Evolutionary conservation across 2,113 vertebrate species (phyloP).

Genomic region (Vimba vimba): DNA sequence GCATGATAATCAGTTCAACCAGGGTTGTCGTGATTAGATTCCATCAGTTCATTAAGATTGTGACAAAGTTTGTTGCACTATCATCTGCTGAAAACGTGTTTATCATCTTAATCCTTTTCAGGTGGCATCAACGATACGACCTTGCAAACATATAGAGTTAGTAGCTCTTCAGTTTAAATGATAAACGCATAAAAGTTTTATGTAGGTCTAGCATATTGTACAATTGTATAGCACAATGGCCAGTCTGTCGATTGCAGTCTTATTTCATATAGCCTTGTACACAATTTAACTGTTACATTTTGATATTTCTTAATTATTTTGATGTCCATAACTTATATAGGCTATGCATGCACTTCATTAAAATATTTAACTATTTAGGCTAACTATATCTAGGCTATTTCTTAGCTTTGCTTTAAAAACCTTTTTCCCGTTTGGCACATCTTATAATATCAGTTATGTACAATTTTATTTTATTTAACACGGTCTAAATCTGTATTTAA

Average conservation of each 20-base stretch:
- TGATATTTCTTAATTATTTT: not conserved
- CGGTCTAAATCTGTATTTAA: too few relatives aligned
- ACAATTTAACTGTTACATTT: not conserved
- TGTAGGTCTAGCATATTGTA: not conserved
- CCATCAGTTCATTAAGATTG: constrained; percentile 15
- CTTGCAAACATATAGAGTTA: too few relatives aligned
- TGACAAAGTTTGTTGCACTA: not conserved
- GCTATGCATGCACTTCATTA: not conserved
- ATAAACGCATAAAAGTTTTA: not conserved
- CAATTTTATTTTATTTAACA: too few relatives aligned
- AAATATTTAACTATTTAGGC: not conserved
- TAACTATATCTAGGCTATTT: too few relatives aligned
- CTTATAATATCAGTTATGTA: too few relatives aligned
- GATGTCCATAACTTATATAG: not conserved
- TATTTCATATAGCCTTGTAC: not conserved
- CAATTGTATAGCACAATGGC: not conserved
- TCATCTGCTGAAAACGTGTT: not conserved
- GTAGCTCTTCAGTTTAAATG: not conserved
- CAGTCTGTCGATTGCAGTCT: not conserved
- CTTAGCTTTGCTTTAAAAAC: too few relatives aligned
- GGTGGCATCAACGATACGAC: too few relatives aligned
- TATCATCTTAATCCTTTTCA: not conserved
- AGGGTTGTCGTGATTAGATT: constrained; percentile 15
- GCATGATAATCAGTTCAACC: constrained; percentile 3
- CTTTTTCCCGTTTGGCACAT: too few relatives aligned